phyloP scores from a whole-genome alignment of 1,140 invertebrate species.

The Drosophila cardini region DNA sequence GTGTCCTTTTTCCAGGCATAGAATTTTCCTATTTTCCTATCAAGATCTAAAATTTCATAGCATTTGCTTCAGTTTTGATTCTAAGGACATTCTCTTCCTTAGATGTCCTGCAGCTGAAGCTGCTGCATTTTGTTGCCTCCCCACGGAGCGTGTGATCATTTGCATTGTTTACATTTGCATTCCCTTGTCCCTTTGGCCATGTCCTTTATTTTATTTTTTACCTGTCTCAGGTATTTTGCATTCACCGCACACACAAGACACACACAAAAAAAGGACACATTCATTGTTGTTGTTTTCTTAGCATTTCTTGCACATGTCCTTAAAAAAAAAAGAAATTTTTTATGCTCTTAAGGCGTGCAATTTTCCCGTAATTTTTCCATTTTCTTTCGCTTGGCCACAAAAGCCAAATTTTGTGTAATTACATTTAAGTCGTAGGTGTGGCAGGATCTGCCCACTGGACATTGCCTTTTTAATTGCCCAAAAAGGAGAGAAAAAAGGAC shows the following conservation, averaged over 20 bases:
- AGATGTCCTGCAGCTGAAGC: slow-evolving; percentile 45
- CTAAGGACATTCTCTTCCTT: slow-evolving; percentile 8
- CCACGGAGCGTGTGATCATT: slow-evolving; percentile 76
- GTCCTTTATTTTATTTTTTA: slow-evolving; percentile 31
- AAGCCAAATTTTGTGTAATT: slow-evolving; percentile 76
- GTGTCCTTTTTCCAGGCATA: slow-evolving; percentile 14
- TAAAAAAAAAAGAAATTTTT: slow-evolving; percentile 30
- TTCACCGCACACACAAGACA: slow-evolving; percentile 22
- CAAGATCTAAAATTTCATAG: slow-evolving; percentile 71
- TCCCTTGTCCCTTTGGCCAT: neutral
- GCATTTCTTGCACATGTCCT: slow-evolving; percentile 35
- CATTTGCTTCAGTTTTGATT: slow-evolving; percentile 72
- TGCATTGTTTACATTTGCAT: slow-evolving; percentile 75
- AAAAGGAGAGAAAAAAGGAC: slow-evolving; percentile 2
- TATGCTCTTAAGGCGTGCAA: slow-evolving; percentile 40
- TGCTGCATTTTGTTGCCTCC: slow-evolving; percentile 47
- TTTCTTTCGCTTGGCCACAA: slow-evolving; percentile 58
- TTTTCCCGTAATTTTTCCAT: slow-evolving; percentile 37
- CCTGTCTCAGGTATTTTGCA: slow-evolving; percentile 66
- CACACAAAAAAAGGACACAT: slow-evolving; percentile 32
- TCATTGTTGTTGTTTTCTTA: slow-evolving; percentile 26
- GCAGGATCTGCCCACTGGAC: slow-evolving; percentile 27
- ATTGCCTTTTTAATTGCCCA: slow-evolving; percentile 56
- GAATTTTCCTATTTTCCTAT: slow-evolving; percentile 49
- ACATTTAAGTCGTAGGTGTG: slow-evolving; percentile 64